Base-by-base conservation (phyloP, 2,113 vertebrate genomes). In the Alectura lathami region DNA sequence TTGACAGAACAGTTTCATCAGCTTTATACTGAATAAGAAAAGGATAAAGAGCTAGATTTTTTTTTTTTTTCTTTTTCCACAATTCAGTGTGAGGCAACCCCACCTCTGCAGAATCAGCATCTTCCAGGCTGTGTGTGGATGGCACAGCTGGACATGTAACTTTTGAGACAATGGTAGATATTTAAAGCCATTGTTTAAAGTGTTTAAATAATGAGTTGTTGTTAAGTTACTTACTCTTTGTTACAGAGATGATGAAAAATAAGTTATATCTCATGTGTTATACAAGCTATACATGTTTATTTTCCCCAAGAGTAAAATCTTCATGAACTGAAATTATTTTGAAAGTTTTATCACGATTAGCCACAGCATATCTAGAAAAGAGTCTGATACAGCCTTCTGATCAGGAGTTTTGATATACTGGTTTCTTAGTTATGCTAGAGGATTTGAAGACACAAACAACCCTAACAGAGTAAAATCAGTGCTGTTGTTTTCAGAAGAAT, bases 21-120 rank as follows among this genome's bases (percentile, higher is more conserved):
- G 69, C 83, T 60, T 92, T 90, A 60, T 51, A 56, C 81, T 86
- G 81, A 95, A 36, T 53, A 93, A 93, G 86, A 91, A 93, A 82
- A 32, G 53, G 53, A 86, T 82, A 42, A 89, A 75, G 69, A 92
- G 82, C n/a, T 68, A n/a, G 53, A 78, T 66, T 89, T 62, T 83
- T n/a, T n/a, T n/a, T n/a, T n/a, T n/a, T n/a, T n/a, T n/a, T n/a
- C n/a, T n/a, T n/a, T n/a, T n/a, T n/a, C n/a, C 74, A 83, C 42
- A 91, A 77, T 42, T 92, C 68, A 51, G 12, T 40, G 56, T 4
- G n/a, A 75, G 27, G 60, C 66, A 67, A 66, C 22, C 10, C n/a
- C 53, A 87, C 62, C 57, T 66, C 75, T 85, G 87, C 75, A 74
- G 45, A 80, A 83, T 74, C 72, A 51, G 76, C 86, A 93, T 32